A percentile compares a stretch with the other conserved stretches of the same genome.
Evolutionary conservation across 2,113 vertebrate genomes (phyloP).

Genomic region (Nycticryphes semicollaris): DNA sequence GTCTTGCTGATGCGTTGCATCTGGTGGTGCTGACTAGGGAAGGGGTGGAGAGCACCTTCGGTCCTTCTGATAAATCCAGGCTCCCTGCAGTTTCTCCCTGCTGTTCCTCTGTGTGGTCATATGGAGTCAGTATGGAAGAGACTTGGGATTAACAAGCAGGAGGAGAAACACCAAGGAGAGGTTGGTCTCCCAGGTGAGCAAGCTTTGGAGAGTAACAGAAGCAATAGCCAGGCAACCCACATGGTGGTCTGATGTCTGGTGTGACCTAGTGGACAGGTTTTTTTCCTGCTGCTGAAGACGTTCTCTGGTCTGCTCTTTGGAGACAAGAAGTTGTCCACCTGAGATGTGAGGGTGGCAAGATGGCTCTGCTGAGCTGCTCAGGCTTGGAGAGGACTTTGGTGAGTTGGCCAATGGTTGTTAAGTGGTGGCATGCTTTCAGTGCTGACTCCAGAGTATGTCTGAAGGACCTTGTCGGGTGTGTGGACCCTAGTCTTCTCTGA

Average conservation of each 20-base stretch:
- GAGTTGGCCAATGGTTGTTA: background rate
- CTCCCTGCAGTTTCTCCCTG: rapidly evolving
- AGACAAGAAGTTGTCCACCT: background rate
- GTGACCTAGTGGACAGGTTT: rapidly evolving
- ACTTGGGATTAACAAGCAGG: background rate
- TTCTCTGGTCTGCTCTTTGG: background rate
- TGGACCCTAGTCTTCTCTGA: background rate
- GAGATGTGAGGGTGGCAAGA: background rate
- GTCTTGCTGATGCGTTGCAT: background rate
- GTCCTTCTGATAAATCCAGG: background rate
- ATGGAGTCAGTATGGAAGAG: rapidly evolving
- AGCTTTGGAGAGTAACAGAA: rapidly evolving
- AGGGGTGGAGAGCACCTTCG: background rate
- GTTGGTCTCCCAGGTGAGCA: background rate
- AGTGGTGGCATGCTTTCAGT: rapidly evolving
- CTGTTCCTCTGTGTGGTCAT: rapidly evolving
- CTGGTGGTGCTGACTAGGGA: background rate
- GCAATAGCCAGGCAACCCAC: rapidly evolving
- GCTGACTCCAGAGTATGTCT: background rate
- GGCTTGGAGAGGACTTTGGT: background rate
- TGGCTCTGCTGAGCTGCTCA: background rate
- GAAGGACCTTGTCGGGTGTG: background rate
- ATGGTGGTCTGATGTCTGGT: background rate
- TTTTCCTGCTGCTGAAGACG: no score
- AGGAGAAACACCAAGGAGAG: background rate